Percentiles rank a stretch among this genome's conserved stretches.
Evolutionary conservation across 2,113 vertebrate species (phyloP).

Genomic region (Serinus canaria): DNA sequence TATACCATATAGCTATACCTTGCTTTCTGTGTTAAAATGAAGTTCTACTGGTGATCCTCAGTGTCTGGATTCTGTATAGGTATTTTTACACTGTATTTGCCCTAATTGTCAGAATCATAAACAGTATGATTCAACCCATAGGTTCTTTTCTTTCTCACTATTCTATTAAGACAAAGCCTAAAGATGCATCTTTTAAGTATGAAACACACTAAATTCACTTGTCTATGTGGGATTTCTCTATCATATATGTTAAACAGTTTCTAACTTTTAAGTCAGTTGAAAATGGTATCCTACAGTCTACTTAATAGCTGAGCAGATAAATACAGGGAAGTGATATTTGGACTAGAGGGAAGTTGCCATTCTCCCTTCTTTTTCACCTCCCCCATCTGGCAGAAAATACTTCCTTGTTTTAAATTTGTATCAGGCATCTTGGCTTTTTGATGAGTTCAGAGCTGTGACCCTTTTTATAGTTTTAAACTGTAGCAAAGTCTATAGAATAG

Average conservation of each 20-base stretch:
- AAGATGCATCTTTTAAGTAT: background rate
- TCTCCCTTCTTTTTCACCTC: background rate
- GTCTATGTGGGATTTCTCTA: background rate
- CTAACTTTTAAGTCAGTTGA: background rate
- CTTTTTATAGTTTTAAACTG: background rate
- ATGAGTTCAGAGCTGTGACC: background rate
- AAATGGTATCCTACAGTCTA: background rate
- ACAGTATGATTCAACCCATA: background rate
- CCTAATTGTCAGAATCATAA: background rate
- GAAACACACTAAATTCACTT: background rate
- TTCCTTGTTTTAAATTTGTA: conserved; percentile 37
- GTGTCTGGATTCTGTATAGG: background rate
- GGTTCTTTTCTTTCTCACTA: background rate
- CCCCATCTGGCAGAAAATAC: background rate
- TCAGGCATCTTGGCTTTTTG: background rate
- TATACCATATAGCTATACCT: background rate
- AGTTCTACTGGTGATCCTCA: background rate
- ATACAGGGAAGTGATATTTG: conserved; percentile 23
- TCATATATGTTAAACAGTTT: background rate
- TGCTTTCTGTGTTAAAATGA: background rate
- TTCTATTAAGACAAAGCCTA: background rate
- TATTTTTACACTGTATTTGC: background rate
- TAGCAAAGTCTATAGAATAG: background rate
- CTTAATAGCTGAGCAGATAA: background rate
- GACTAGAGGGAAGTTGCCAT: background rate